Evolutionary conservation across 2,888 invertebrate genomes (phyloP).

Genomic region (Mesochorus sp.): DNA sequence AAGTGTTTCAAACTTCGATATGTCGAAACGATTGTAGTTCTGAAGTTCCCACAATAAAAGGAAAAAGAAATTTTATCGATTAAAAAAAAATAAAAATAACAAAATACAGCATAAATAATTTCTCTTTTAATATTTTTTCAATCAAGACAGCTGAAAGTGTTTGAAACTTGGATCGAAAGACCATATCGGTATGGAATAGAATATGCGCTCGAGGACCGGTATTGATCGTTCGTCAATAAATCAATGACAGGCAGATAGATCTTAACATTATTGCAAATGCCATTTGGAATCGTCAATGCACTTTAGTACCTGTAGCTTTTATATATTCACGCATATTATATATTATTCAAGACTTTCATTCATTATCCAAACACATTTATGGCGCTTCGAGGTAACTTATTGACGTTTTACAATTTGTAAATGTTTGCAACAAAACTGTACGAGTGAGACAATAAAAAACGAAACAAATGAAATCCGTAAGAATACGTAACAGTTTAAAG

Average conservation of each 20-base stretch:
- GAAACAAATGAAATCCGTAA: not conserved
- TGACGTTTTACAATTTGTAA: constrained; percentile 21
- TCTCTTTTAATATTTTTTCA: too few relatives aligned
- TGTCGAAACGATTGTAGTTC: too few relatives aligned
- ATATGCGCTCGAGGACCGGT: constrained; percentile 11
- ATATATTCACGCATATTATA: constrained; percentile 24
- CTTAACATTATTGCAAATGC: constrained; percentile 46
- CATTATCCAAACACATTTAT: not conserved
- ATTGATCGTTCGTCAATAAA: constrained; percentile 37
- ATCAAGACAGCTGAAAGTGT: too few relatives aligned
- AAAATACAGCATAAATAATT: too few relatives aligned
- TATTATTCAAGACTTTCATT: constrained; percentile 36
- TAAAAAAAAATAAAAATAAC: constrained; percentile 36
- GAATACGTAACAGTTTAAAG: too few relatives aligned
- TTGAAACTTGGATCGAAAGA: too few relatives aligned
- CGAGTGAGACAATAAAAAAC: not conserved
- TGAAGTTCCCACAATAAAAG: too few relatives aligned
- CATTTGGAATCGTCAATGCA: constrained; percentile 47
- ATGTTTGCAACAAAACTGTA: constrained; percentile 8
- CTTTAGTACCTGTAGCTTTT: constrained; percentile 1
- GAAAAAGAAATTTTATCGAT: constrained; percentile 32
- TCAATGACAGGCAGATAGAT: constrained; percentile 46
- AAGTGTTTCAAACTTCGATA: too few relatives aligned
- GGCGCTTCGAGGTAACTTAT: constrained; percentile 17
- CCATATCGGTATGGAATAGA: too few relatives aligned